Conservation (phyloP, 1,140 invertebrate genomes). For the Psilanteris sp. region DNA sequence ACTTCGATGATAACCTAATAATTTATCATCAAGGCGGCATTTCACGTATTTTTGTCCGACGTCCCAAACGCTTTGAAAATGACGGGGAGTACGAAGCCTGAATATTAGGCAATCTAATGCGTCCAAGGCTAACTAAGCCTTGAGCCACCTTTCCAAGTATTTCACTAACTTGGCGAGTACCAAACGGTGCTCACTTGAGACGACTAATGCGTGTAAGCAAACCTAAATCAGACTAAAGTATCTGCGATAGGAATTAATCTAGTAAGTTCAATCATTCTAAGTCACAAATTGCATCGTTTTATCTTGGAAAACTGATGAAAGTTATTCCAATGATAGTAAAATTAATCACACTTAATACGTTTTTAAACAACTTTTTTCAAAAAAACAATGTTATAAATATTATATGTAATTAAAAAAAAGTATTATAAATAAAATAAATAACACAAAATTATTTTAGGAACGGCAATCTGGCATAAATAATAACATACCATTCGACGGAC, state of each 20-base stretch:
- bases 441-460: no score
- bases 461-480: no score
- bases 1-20: constrained; percentile 20
- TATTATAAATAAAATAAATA: no score
- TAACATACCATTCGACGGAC: no score
- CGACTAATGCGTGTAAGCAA: constrained; percentile 35
- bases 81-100: constrained; percentile 64
- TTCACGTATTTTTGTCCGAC: constrained; percentile 62
- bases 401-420: no score
- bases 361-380: no score
- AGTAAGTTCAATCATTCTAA: background rate
- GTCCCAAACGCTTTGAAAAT: constrained; percentile 43
- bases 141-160: constrained; percentile 79
- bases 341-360: no score
- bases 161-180: constrained; percentile 71
- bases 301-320: no score
- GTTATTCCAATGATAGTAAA: no score
- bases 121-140: constrained; percentile 79
- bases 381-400: no score
- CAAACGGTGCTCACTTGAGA: constrained; percentile 45
- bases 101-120: constrained; percentile 80
- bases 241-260: constrained; percentile 24
- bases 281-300: background rate
- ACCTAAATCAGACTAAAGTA: constrained; percentile 39
- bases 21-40: constrained; percentile 41